phyloP scores from a whole-genome alignment of 2,797 vertebrate genomes.

The Takifugu rubripes region DNA sequence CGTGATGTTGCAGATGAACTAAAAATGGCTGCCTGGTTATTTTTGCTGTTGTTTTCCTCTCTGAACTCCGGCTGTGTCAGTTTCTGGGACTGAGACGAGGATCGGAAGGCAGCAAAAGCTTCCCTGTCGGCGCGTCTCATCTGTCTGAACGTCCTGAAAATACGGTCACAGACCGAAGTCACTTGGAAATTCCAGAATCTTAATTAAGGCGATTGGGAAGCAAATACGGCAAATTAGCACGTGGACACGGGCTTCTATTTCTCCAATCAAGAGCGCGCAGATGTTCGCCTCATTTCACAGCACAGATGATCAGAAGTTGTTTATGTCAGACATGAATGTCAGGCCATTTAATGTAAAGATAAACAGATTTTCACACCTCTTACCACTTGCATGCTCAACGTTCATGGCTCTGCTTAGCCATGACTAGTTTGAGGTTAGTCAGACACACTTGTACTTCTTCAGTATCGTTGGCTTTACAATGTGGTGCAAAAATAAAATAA shows the following conservation, averaged over 20 bases:
- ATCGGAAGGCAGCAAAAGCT: constrained; percentile 11
- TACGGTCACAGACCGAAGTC: not conserved
- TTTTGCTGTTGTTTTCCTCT: constrained; percentile 9
- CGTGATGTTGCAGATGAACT: constrained; percentile 22
- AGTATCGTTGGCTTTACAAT: no score
- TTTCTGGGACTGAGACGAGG: constrained; percentile 14
- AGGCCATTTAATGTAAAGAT: constrained; percentile 31
- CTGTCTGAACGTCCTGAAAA: not conserved
- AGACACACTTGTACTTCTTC: not conserved
- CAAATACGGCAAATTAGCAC: constrained; percentile 27
- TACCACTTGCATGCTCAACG: not conserved
- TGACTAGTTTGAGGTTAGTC: no score
- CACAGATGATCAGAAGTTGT: constrained; percentile 18
- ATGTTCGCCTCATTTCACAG: constrained; percentile 54
- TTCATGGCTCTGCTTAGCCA: not conserved
- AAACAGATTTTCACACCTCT: constrained; percentile 1
- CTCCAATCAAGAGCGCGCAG: constrained; percentile 58
- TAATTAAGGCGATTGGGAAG: constrained; percentile 17
- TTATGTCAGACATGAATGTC: constrained; percentile 9
- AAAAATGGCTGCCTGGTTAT: constrained; percentile 29
- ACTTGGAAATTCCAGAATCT: constrained; percentile 20
- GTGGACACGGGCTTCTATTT: constrained; percentile 20
- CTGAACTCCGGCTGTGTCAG: constrained; percentile 36
- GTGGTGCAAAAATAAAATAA: no score
- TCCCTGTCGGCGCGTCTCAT: not conserved